phyloP scores from a whole-genome alignment of 2,797 vertebrate genomes.

The Peromyscus eremicus region DNA sequence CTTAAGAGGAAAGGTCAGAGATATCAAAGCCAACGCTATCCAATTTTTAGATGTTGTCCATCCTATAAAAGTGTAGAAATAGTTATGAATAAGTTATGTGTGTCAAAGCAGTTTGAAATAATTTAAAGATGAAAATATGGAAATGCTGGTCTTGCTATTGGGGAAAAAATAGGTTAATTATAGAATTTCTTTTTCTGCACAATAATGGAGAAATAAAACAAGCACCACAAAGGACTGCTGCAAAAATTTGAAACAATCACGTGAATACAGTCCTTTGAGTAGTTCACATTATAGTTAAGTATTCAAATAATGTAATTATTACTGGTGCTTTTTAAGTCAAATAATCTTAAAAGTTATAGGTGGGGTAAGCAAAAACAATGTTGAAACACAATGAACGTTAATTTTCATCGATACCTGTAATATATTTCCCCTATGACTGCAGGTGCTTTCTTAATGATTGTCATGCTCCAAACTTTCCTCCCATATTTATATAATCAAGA shows the following conservation, averaged over 20 bases:
- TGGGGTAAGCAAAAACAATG: neutral
- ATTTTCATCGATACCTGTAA: neutral
- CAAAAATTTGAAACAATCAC: neutral
- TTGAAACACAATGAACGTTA: slow-evolving; percentile 7
- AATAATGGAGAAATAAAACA: neutral
- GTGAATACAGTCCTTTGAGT: slow-evolving; percentile 6
- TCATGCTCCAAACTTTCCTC: neutral
- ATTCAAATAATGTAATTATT: neutral
- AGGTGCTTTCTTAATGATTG: neutral
- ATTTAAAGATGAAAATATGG: slow-evolving; percentile 44
- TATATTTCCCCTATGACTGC: neutral
- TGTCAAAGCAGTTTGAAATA: slow-evolving; percentile 12
- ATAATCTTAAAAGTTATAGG: neutral
- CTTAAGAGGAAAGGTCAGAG: slow-evolving; percentile 48
- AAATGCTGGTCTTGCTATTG: slow-evolving; percentile 3
- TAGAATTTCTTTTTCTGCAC: slow-evolving; percentile 23
- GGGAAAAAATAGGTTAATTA: neutral
- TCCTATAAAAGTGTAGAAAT: slow-evolving; percentile 21
- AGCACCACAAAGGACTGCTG: neutral
- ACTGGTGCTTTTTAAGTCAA: slow-evolving; percentile 10
- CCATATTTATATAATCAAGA: slow-evolving; percentile 40
- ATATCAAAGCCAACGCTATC: slow-evolving; percentile 34
- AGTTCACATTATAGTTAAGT: neutral
- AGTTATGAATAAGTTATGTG: slow-evolving; percentile 24
- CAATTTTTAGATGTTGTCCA: neutral